Evolutionary conservation across 2,113 vertebrate genomes (phyloP), one percentile per base, ranked within the genome.

Genomic region (Odobenus rosmarus): DNA sequence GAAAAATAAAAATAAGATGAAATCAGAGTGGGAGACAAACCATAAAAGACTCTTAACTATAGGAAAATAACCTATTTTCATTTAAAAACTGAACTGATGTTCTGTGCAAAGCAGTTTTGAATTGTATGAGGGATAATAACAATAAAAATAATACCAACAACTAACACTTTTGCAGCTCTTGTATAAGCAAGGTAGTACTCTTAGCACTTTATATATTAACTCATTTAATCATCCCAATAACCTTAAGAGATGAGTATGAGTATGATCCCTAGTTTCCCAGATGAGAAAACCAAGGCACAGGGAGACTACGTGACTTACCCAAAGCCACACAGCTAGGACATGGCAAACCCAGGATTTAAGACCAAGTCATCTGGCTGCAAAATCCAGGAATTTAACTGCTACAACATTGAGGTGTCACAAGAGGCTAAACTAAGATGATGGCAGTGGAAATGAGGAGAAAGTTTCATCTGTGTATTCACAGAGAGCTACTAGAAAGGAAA

Each of bases 1-100:
- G 33, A 69, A 69, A 69, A 69, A 69, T 69, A 69, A 69, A 69
- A 69, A 36, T 69, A 36, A 69, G 33, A 36, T 69, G 67, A 69
- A 69, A 69, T 69, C 33, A 36, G 67, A 69, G 67, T 10, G 33
- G 33, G 18, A 69, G 18, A 69, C 33, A 69, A 69, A 69, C 67
- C 33, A 36, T 69, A 69, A 69, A 8, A 69, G 18, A 69, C 18
- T 36, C 67, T 69, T 69, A 36, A 69, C 33, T 69, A n/a, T 69
- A 69, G 33, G 67, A 69, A 69, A 69, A 69, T 69, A 36, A 36
- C 67, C 16, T 64, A 62, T 93, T 96, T 94, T 88, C 79, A 69
- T 74, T 94, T 21, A 95, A 83, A 96, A 95, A 92, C 61, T 88
- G 21, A 81, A 93, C 87, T 24, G 26, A 28, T 51, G 2, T 69